phyloP scores from a whole-genome alignment of 1,140 invertebrate species.

The Bombus cullumanus region DNA sequence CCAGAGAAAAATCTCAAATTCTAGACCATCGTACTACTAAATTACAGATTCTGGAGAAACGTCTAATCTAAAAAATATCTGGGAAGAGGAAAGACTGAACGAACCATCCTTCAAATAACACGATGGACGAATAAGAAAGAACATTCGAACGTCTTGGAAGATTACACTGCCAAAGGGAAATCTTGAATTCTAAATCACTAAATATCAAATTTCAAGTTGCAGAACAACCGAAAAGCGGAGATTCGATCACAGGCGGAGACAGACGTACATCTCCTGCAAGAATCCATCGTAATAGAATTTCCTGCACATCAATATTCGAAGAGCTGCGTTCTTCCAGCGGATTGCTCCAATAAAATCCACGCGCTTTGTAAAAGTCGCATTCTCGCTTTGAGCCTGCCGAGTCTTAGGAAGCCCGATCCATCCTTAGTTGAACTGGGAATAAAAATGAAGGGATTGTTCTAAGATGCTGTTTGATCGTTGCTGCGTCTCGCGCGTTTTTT shows the following conservation, averaged over 20 bases:
- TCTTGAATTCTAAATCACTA: neutral
- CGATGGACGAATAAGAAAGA: too few relatives aligned
- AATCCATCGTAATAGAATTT: conserved; percentile 17
- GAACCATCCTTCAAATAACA: too few relatives aligned
- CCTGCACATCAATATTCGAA: conserved; percentile 15
- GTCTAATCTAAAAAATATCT: too few relatives aligned
- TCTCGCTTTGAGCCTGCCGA: neutral
- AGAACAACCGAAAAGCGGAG: neutral
- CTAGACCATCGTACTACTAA: too few relatives aligned
- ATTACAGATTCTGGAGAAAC: too few relatives aligned
- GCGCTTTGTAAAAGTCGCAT: conserved; percentile 10
- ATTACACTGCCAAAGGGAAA: neutral
- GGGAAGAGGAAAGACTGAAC: too few relatives aligned
- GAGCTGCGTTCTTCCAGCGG: neutral
- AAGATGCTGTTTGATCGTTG: conserved; percentile 41
- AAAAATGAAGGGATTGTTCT: conserved; percentile 47
- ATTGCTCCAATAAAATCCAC: conserved; percentile 24
- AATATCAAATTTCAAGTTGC: neutral
- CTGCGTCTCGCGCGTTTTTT: conserved; percentile 1
- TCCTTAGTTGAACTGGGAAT: conserved; percentile 17
- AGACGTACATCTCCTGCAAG: neutral
- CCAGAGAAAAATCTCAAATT: neutral
- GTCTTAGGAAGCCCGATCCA: neutral
- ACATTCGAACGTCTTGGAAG: too few relatives aligned
- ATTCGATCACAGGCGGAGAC: too few relatives aligned